phyloP scores from a whole-genome alignment of 1,140 invertebrate species.

The Aphelinus atriplicis region DNA sequence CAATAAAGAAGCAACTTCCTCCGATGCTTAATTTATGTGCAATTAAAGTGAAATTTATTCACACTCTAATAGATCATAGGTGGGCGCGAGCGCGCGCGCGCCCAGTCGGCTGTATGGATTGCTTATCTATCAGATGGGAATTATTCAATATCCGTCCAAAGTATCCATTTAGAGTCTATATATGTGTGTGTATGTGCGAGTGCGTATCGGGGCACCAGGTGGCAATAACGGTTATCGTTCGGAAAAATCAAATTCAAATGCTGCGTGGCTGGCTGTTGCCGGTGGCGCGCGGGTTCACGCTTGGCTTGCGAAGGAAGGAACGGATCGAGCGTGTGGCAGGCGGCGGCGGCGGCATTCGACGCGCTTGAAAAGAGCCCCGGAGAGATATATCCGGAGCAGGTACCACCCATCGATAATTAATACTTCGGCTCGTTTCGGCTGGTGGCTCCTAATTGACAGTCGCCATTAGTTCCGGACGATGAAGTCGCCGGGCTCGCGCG shows the following conservation, averaged over 20 bases:
- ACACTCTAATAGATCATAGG: neutral
- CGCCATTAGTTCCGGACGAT: conserved; percentile 61
- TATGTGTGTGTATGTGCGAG: neutral
- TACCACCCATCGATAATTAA: conserved; percentile 60
- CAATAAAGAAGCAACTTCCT: too few species aligned
- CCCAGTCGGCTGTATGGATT: too few species aligned
- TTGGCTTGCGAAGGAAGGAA: conserved; percentile 3
- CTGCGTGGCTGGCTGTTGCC: neutral
- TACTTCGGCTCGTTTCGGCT: conserved; percentile 54
- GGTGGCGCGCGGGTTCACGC: conserved; percentile 16
- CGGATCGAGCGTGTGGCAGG: neutral
- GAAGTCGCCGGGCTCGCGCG: conserved; percentile 40
- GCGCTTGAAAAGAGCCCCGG: conserved; percentile 23
- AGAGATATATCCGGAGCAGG: conserved; percentile 35
- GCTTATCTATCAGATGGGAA: neutral
- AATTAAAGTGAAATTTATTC: too few species aligned
- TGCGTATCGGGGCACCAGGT: conserved; percentile 3
- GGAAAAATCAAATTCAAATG: conserved; percentile 35
- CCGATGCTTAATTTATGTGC: too few species aligned
- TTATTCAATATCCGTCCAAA: conserved; percentile 16
- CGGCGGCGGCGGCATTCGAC: conserved; percentile 16
- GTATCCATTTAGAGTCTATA: conserved; percentile 2
- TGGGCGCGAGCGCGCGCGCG: conserved; percentile 25
- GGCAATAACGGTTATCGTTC: conserved; percentile 16
- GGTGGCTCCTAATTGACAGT: conserved; percentile 58